Evolutionary conservation across 2,888 invertebrate species (phyloP), one percentile per base, ranked within the genome.

Genomic region (Synanthedon vespiformis): DNA sequence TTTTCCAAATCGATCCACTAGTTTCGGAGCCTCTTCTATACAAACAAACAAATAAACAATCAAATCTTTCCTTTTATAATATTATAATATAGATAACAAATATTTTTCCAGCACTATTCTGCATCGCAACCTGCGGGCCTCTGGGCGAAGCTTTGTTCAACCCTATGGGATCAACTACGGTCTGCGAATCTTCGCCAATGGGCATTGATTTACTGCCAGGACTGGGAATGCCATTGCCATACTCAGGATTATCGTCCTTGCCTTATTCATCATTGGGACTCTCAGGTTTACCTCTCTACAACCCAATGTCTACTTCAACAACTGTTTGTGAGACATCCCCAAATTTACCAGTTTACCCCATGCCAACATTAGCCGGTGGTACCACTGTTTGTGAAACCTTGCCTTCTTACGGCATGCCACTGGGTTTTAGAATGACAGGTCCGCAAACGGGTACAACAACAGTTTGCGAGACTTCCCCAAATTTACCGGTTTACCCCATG

Each of bases 111-210:
- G 80, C 74, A 40, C 58, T 77, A 12, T 55, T 80, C 13, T 71
- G 70, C 64, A 56, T 69, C 1, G 73, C 64, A 2, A 60, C 53
- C 16, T 68, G 70, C 60, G 71, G 69, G 54, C 80, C 80, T 0
- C 12, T 79, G 51, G 70, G 53, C 12, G 44, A 44, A 14, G n/a
- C 14, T 4, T 44, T 44, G n/a, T 13, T 44, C 44, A 48, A 18
- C 48, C 54, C 55, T 18, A 2, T 50, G 67, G 0, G 60, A 57
- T 12, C 34, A 8, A 56, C 67, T 1, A 68, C 74, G 1, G 53
- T 72, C n/a, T 74, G 72, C 49, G 74, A 74, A 51, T 57, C 63
- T 0, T n/a, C 59, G 1, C 60, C 68, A 5, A 67, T 61, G 54
- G 34, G 34, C 2, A 8, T 34, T 34, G 34, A 34, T 10, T 1